Conservation (phyloP, 2,797 vertebrate species). For the Limnodromus scolopaceus region DNA sequence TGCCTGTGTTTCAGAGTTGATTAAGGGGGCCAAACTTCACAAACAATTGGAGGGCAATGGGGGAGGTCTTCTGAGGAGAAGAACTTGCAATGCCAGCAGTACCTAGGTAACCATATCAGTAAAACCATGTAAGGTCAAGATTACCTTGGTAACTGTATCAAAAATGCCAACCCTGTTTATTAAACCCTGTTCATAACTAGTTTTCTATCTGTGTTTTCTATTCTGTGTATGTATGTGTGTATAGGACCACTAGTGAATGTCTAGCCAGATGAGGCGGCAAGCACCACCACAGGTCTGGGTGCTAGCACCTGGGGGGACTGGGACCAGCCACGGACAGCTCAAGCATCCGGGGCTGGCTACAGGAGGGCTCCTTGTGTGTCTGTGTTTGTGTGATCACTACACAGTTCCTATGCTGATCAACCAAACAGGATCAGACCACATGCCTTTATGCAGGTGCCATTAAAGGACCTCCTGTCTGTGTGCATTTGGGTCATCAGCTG, state of each 20-base stretch:
- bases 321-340: too few relatives aligned
- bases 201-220: neutral
- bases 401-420: neutral
- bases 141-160: neutral
- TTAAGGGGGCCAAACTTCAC: neutral
- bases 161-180: neutral
- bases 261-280: neutral
- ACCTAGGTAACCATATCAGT: neutral
- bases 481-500: too few relatives aligned
- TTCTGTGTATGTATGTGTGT: neutral
- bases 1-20: neutral
- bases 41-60: neutral
- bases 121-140: neutral
- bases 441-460: neutral
- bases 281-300: neutral
- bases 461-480: neutral
- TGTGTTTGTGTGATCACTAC: neutral
- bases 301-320: neutral
- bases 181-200: neutral
- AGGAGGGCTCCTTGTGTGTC: neutral
- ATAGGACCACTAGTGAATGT: neutral
- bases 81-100: neutral
- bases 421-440: neutral
- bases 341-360: neutral
- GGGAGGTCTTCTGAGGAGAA: neutral